These are phyloP conservation scores for Echiichthys vipera DNA, from an alignment of 2,797 vertebrate species.

Conservation along the genomic window DNA sequence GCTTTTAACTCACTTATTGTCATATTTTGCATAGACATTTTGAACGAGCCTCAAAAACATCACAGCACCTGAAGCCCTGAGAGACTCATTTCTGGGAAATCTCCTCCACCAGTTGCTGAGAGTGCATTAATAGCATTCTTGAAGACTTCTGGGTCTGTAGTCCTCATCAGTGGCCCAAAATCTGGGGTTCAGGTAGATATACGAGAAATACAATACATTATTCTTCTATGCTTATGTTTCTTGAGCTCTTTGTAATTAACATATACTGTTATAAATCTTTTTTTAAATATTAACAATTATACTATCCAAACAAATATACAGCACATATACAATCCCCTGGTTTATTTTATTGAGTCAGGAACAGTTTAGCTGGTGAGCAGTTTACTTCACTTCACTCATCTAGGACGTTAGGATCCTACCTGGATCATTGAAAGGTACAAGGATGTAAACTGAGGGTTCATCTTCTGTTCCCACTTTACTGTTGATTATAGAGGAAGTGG, in stretches of 20 bases:
- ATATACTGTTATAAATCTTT: too few species aligned
- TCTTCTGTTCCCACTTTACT: slow-evolving; percentile 50
- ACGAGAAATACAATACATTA: too few species aligned
- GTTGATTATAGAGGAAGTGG: slow-evolving; percentile 53
- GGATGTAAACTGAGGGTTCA: slow-evolving; percentile 66
- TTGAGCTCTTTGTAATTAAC: too few species aligned
- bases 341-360: too few species aligned
- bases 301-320: too few species aligned
- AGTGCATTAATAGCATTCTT: slow-evolving; percentile 21
- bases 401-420: too few species aligned
- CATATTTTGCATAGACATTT: background rate
- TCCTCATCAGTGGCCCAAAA: slow-evolving; percentile 54
- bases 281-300: too few species aligned
- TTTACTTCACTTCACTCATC: too few species aligned
- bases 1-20: background rate
- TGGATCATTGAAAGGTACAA: slow-evolving; percentile 73
- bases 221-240: too few species aligned
- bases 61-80: slow-evolving; percentile 58
- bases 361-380: too few species aligned
- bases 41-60: background rate
- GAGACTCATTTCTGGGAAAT: slow-evolving; percentile 43
- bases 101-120: slow-evolving; percentile 22
- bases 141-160: slow-evolving; percentile 43
- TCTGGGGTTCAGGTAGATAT: slow-evolving; percentile 26
- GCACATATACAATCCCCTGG: too few species aligned